Evolutionary conservation across 92 coral and sea anemone genomes (phyloP), one percentile per base, ranked within the genome.

Genomic region (Micromussa lordhowensis): DNA sequence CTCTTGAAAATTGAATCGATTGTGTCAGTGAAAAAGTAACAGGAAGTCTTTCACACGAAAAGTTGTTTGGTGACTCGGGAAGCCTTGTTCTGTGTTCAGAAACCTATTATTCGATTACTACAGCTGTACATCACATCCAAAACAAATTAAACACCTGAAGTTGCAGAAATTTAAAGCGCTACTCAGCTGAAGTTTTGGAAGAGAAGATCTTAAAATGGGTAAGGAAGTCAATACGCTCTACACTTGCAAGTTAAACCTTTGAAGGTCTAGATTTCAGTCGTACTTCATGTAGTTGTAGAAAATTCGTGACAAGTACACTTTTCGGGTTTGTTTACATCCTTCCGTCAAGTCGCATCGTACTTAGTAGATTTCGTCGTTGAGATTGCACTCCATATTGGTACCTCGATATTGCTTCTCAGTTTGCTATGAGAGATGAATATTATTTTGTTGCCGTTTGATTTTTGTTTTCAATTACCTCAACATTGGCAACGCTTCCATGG

Each of bases 151-250:
- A 70, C 86, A 70, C 49, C 85, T 82, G 68, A 83, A 30, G 44
- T 80, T 57, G 68, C 17, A 24, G 78, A 30, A 40, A 36, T 36
- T 49, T 34, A 36, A 26, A 40, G 44, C 40, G 19, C 8, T 34
- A 30, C 53, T 28, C 30, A 30, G 55, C 70, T 21, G 17, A 82
- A 69, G 78, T 28, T 70, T 69, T 84, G 22, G 28, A 68, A 21
- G 57, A 72, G 48, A 28, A 7, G 21, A 83, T n/a, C 51, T 10
- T n/a, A 84, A 55, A 73, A 84, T 84, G 87, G 87, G 87, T 84
- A 72, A 84, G 87, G 35, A 55, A 34, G 36, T 84, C 17, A 13
- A 28, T 51, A 38, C 48, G 28, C 32, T 30, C 31, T 32, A 6
- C 69, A 55, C 12, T 71, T 29, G 53, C 0, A 19, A 30, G 3